Conservation (phyloP, 2,888 invertebrate genomes). For the Prenolepis imparis region DNA sequence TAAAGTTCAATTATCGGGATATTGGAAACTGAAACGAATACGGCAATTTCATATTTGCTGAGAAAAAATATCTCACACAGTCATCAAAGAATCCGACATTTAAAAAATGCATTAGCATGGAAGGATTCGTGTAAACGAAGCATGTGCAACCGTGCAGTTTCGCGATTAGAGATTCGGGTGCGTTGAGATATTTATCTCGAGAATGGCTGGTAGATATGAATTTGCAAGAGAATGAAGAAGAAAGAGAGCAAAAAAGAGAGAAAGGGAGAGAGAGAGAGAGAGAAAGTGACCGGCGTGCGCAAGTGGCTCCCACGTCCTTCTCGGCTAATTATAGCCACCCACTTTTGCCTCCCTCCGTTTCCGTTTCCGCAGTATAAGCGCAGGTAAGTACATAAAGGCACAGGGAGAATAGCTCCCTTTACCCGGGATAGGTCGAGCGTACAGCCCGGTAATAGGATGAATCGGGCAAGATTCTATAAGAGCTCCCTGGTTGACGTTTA, state of each 20-base stretch:
- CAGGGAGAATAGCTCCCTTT: slow-evolving; percentile 61
- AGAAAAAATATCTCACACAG: not conserved
- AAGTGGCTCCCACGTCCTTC: slow-evolving; percentile 29
- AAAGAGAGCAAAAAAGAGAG: not conserved
- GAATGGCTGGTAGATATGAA: slow-evolving; percentile 7
- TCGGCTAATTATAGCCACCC: slow-evolving; percentile 66
- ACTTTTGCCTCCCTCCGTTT: slow-evolving; percentile 46
- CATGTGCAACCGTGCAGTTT: slow-evolving; percentile 13
- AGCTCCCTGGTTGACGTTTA: slow-evolving; percentile 60
- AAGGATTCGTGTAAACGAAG: slow-evolving; percentile 9
- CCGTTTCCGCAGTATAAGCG: slow-evolving; percentile 60
- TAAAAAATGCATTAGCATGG: not conserved
- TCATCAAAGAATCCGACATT: not conserved
- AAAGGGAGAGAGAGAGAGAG: not conserved
- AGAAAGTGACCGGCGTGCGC: slow-evolving; percentile 26
- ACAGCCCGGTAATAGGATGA: slow-evolving; percentile 66
- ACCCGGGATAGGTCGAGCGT: slow-evolving; percentile 65
- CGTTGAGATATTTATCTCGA: slow-evolving; percentile 44
- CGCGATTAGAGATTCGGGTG: slow-evolving; percentile 10
- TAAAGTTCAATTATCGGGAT: slow-evolving; percentile 30
- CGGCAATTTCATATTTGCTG: not conserved
- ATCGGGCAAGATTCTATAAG: slow-evolving; percentile 66
- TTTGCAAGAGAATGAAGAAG: not conserved
- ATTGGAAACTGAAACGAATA: slow-evolving; percentile 17
- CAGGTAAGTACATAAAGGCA: slow-evolving; percentile 63